Evolutionary conservation across 2,113 vertebrate species (phyloP).

Genomic region (Muntiacus muntjak): DNA sequence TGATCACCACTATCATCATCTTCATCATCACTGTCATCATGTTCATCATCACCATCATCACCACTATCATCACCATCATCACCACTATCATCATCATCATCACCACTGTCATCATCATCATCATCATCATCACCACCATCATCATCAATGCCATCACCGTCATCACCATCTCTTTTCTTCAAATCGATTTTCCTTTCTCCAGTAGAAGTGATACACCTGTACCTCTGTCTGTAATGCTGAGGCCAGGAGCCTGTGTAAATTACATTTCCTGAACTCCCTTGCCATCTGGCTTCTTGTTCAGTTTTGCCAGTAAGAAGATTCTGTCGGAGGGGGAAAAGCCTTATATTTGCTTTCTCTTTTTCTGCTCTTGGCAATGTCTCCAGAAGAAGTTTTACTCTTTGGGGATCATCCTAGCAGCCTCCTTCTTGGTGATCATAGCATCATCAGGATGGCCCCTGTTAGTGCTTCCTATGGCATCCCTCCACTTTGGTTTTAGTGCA

Average conservation of each 20-base stretch:
- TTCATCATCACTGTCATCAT: too few species aligned
- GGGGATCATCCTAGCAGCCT: not conserved
- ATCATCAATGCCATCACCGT: not conserved
- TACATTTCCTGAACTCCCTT: not conserved
- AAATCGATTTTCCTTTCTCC: not conserved
- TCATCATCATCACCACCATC: too few species aligned
- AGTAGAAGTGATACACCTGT: not conserved
- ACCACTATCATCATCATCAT: too few species aligned
- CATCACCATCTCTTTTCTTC: not conserved
- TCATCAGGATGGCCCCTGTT: not conserved
- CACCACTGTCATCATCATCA: not conserved
- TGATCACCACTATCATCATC: not conserved
- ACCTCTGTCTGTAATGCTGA: not conserved
- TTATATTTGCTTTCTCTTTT: not conserved
- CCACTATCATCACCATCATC: not conserved
- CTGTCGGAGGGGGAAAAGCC: not conserved
- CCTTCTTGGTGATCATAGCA: not conserved
- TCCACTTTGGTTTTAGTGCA: fast-evolving
- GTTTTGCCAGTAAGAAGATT: not conserved
- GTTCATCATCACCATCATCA: not conserved
- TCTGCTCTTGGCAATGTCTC: not conserved
- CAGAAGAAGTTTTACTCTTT: not conserved
- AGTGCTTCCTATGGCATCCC: not conserved
- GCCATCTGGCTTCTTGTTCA: not conserved
- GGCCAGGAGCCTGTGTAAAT: not conserved